phyloP scores from a whole-genome alignment of 2,888 invertebrate genomes.

The Lypha dubia region DNA sequence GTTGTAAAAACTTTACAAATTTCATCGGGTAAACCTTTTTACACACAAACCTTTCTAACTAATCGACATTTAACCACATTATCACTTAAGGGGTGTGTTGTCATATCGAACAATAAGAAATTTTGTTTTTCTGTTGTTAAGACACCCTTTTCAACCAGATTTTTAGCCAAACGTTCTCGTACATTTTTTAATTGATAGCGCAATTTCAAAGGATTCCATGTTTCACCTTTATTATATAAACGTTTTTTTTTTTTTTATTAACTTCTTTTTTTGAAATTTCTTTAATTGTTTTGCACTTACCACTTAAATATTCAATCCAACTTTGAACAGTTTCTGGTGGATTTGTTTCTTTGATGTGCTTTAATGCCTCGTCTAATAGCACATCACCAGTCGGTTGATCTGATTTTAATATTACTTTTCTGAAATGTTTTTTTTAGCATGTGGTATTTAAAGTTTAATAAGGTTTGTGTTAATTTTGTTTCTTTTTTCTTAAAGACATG shows the following conservation, averaged over 20 bases:
- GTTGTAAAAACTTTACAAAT: slow-evolving; percentile 34
- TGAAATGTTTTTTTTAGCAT: slow-evolving; percentile 77
- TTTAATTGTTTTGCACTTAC: slow-evolving; percentile 84
- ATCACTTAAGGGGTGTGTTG: slow-evolving; percentile 99
- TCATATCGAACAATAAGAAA: slow-evolving; percentile 99
- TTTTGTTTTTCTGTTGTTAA: slow-evolving; percentile 99
- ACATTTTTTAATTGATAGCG: slow-evolving; percentile 99
- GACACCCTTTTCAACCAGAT: slow-evolving; percentile 99
- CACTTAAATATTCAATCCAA: slow-evolving; percentile 99
- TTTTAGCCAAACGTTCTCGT: slow-evolving; percentile 98
- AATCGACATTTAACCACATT: slow-evolving; percentile 97
- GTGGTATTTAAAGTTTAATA: slow-evolving; percentile 11
- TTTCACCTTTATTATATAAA: slow-evolving; percentile 88
- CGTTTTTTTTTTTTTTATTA: neutral
- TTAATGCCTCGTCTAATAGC: slow-evolving; percentile 95
- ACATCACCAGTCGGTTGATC: slow-evolving; percentile 99
- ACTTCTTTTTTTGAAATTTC: neutral
- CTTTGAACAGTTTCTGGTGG: slow-evolving; percentile 98
- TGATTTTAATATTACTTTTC: slow-evolving; percentile 91
- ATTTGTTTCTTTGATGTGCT: slow-evolving; percentile 99
- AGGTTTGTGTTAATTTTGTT: slow-evolving; percentile 3
- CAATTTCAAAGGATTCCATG: slow-evolving; percentile 99
- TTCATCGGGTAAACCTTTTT: neutral
- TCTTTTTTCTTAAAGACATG: no score
- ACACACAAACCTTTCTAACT: slow-evolving; percentile 92